A percentile compares a stretch with the other conserved stretches of the same genome.
phyloP scores from a whole-genome alignment of 2,113 vertebrate species.

The Perca flavescens region DNA sequence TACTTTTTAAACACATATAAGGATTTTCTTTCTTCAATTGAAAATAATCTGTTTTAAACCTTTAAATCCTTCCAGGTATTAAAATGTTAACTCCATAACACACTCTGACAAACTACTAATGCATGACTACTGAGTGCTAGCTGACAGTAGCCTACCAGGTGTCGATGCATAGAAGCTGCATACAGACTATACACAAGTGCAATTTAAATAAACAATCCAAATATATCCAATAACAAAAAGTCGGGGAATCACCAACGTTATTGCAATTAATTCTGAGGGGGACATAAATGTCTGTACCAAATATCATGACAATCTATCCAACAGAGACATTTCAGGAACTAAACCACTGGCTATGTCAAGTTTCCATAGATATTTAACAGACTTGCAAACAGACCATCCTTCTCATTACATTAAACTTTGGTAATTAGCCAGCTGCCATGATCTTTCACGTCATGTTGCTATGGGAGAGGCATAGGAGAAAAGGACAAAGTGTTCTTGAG shows the following conservation, averaged over 20 bases:
- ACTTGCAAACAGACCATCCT: conserved; percentile 8
- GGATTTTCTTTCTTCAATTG: background rate
- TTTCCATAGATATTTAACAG: conserved; percentile 35
- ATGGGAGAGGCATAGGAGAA: conserved; percentile 50
- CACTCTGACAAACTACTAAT: background rate
- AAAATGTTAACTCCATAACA: too few species aligned
- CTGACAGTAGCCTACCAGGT: background rate
- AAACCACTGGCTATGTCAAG: conserved; percentile 9
- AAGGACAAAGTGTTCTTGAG: conserved; percentile 59
- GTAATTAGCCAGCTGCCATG: conserved; percentile 62
- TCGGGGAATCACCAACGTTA: background rate
- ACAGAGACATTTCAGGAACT: background rate
- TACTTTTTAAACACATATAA: background rate
- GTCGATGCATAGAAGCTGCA: background rate
- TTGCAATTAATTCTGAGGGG: background rate
- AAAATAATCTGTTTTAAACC: background rate
- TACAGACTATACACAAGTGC: background rate
- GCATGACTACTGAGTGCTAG: background rate
- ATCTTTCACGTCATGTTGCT: conserved; percentile 60
- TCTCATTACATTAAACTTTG: conserved; percentile 28
- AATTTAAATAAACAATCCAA: background rate
- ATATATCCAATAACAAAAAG: background rate
- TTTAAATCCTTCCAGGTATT: background rate
- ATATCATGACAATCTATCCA: background rate
- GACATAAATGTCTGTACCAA: background rate